Evolutionary conservation across 2,888 invertebrate species (phyloP).

Genomic region (Cryptops parisi): DNA sequence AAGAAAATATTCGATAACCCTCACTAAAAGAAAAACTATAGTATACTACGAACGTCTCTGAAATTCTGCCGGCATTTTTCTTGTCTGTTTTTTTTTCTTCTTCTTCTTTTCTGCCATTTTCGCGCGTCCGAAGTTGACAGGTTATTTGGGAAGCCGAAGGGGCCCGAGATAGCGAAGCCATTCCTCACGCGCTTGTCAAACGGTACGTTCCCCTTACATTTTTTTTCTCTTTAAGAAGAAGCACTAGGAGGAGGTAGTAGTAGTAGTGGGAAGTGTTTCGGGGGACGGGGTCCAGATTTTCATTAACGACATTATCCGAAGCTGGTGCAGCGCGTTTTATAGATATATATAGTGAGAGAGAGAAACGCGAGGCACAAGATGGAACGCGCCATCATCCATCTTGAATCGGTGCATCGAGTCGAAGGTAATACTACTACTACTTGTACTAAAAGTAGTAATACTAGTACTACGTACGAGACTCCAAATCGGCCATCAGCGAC

Average conservation of each 20-base stretch:
- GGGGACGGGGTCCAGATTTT: background rate
- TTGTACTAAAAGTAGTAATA: no score
- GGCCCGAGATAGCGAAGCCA: background rate
- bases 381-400: background rate
- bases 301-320: background rate
- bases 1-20: no score
- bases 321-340: no score
- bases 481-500: no score
- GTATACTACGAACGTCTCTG: no score
- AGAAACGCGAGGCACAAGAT: background rate
- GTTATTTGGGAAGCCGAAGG: background rate
- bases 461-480: no score
- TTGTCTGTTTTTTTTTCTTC: background rate
- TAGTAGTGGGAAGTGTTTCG: background rate
- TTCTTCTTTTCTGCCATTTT: background rate
- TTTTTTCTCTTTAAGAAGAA: no score
- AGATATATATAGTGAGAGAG: no score
- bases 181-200: background rate
- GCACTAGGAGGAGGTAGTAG: no score
- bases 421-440: no score
- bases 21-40: no score
- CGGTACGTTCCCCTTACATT: background rate
- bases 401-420: background rate
- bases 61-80: background rate
- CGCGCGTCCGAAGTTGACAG: background rate